Base-by-base conservation (phyloP, 2,113 vertebrate genomes). In the Morone chrysops region DNA sequence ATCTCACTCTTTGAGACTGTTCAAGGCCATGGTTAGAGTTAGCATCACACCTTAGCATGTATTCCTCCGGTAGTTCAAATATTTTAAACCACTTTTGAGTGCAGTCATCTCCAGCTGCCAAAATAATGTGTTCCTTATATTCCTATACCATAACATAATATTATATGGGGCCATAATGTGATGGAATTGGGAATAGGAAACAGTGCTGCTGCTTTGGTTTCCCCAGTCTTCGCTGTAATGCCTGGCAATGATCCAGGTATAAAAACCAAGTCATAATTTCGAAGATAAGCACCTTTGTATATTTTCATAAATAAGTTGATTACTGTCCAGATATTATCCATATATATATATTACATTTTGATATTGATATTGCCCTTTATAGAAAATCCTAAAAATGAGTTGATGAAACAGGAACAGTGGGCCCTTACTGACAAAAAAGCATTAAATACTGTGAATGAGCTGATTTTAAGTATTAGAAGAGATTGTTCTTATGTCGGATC, bases 51-150 rank as follows among this genome's bases (percentile, higher is more conserved):
- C 63, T 57, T 57, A 81, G 78, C 16, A 20, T 11, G 11, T 51
- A 53, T 31, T 56, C 59, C 60, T 77, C 54, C 53, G 70, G 59
- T 48, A 13, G n/a, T 70, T 81, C 62, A 77, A 74, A 77, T 73
- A 87, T 83, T 82, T 81, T 11, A 85, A 31, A 66, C 14, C 51
- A 70, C 47, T 60, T 48, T 54, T 50, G 63, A 68, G 66, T 51
- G 14, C 40, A 71, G 36, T 73, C 61, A 72, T 43, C 36, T 70
- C 51, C 75, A 89, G 78, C 69, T 80, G 59, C 53, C 77, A 81
- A 85, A 83, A 62, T 53, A 79, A 20, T 70, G 61, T 57, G 63
- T 69, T 76, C 51, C 13, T 54, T 75, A 68, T 66, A 65, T 71
- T 71, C 59, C 57, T 9, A 38, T 38, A 69, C 8, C 68, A 76